Conservation (phyloP, 2,797 vertebrate species). For the Rhinogobio ventralis region DNA sequence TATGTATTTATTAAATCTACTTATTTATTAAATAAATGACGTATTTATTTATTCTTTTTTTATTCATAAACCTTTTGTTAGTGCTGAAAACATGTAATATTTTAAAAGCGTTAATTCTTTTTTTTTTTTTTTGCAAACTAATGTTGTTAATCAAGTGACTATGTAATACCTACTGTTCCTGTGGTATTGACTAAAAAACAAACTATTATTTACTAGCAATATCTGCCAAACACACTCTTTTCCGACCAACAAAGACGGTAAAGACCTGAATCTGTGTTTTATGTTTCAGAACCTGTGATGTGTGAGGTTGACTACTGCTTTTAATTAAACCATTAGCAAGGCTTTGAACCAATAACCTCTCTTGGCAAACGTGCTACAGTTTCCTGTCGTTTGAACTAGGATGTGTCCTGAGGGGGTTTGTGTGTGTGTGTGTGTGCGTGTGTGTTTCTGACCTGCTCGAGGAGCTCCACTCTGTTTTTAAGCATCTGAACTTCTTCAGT, state of each 20-base stretch:
- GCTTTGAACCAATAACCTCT: slow-evolving; percentile 33
- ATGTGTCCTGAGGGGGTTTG: slow-evolving; percentile 2
- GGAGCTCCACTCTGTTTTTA: slow-evolving; percentile 82
- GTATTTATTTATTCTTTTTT: too few relatives aligned
- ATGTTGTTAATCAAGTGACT: neutral
- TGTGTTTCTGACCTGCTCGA: slow-evolving; percentile 85
- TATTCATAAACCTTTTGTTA: neutral
- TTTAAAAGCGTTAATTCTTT: too few relatives aligned
- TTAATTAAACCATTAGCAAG: slow-evolving; percentile 39
- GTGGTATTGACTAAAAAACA: neutral
- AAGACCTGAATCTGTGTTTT: slow-evolving; percentile 4
- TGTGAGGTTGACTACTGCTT: slow-evolving; percentile 38
- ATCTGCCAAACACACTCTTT: neutral
- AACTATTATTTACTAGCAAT: neutral
- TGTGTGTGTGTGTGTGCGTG: slow-evolving; percentile 35
- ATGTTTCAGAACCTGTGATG: slow-evolving; percentile 42
- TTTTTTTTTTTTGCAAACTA: neutral
- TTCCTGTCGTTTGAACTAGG: neutral
- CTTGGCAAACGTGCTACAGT: neutral
- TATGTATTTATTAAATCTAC: too few relatives aligned
- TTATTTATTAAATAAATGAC: too few relatives aligned
- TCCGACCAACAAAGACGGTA: neutral
- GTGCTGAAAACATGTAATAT: neutral
- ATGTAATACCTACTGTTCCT: neutral
- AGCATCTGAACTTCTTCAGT: slow-evolving; percentile 85